Percentiles rank a stretch among this genome's conserved stretches.
phyloP scores from a whole-genome alignment of 2,113 vertebrate species.

The Abramis brama region DNA sequence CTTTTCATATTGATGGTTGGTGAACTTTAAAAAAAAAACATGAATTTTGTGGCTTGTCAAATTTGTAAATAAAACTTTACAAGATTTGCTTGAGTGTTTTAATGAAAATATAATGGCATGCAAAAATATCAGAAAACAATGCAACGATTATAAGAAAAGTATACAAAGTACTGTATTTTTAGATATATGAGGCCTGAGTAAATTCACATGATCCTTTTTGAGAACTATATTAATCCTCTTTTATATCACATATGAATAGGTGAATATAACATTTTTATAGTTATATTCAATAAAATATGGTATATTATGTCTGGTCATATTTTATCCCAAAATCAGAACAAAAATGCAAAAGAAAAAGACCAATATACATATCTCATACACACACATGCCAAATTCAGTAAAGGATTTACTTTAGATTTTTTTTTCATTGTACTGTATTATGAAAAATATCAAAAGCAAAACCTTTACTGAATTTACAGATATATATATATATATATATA shows the following conservation, averaged over 20 bases:
- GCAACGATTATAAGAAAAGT: not conserved
- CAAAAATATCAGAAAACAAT: not conserved
- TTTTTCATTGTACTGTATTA: too few species aligned
- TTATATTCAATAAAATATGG: too few species aligned
- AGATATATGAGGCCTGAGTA: not conserved
- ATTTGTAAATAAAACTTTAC: conserved; percentile 75
- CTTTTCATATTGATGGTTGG: conserved; percentile 57
- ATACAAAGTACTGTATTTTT: not conserved
- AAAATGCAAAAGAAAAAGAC: too few species aligned
- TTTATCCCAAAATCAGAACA: too few species aligned
- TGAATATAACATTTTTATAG: too few species aligned
- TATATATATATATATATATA: too few species aligned
- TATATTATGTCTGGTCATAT: too few species aligned
- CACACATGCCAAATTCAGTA: too few species aligned
- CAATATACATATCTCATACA: too few species aligned
- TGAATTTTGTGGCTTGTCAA: conserved; percentile 43
- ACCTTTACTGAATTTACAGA: too few species aligned
- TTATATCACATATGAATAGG: not conserved
- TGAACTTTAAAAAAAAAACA: conserved; percentile 30
- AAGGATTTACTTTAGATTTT: too few species aligned
- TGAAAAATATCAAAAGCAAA: too few species aligned
- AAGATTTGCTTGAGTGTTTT: conserved; percentile 1
- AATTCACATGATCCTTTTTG: not conserved
- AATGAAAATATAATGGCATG: not conserved
- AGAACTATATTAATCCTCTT: not conserved